Percentiles rank a stretch among this genome's conserved stretches.
Conservation (phyloP, 2,797 vertebrate genomes). For the Cynopterus sphinx region DNA sequence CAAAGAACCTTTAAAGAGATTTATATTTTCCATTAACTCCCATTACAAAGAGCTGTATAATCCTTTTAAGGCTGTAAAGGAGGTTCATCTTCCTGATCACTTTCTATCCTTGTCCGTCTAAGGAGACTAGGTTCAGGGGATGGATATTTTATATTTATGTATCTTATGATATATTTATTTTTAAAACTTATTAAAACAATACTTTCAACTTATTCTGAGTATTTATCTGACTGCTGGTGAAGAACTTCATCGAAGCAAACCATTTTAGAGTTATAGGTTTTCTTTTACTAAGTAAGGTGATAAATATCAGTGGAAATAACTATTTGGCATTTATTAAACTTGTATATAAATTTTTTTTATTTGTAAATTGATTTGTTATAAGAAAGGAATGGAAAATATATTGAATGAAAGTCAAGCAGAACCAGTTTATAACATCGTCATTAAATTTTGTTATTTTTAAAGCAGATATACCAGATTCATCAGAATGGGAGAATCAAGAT, state of each 20-base stretch:
- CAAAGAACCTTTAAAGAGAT: background rate
- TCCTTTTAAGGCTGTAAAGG: background rate
- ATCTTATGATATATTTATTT: background rate
- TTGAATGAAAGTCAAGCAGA: slow-evolving; percentile 63
- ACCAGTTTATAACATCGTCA: slow-evolving; percentile 41
- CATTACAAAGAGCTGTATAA: background rate
- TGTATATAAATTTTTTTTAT: background rate
- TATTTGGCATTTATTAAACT: slow-evolving; percentile 29
- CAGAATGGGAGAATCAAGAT: slow-evolving; percentile 86
- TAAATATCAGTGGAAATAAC: slow-evolving; percentile 52
- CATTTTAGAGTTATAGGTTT: background rate
- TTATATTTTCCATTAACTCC: slow-evolving; percentile 30
- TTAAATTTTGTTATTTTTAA: slow-evolving; percentile 78
- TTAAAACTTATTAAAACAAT: background rate
- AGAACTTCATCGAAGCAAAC: slow-evolving; percentile 39
- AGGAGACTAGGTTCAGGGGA: background rate
- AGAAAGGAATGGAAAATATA: slow-evolving; percentile 44
- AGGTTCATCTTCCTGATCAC: background rate
- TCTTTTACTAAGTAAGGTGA: slow-evolving; percentile 13
- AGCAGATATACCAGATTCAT: slow-evolving; percentile 85
- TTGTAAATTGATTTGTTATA: slow-evolving; percentile 37
- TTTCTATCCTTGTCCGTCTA: background rate
- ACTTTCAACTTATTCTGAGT: slow-evolving; percentile 5
- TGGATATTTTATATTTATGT: slow-evolving; percentile 27
- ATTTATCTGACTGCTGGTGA: slow-evolving; percentile 27